Percentiles rank a stretch among this genome's conserved stretches.
Evolutionary conservation across 2,113 vertebrate species (phyloP).

Genomic region (Calonectris borealis): DNA sequence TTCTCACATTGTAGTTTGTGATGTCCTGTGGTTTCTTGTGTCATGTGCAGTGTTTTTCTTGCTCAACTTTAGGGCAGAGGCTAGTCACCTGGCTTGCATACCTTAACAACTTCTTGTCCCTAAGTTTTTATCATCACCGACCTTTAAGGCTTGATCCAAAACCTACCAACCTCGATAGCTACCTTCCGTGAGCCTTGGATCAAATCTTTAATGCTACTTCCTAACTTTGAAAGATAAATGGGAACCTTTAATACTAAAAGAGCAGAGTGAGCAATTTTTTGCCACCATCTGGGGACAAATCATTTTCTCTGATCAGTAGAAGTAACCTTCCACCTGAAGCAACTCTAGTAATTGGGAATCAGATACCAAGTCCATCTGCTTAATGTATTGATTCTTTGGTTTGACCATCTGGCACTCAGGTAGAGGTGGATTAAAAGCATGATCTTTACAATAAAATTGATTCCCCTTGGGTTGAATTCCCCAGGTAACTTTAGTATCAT

Average conservation of each 20-base stretch:
- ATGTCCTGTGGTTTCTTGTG: not conserved
- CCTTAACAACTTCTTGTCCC: not conserved
- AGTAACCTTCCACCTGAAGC: not conserved
- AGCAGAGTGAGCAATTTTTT: not conserved
- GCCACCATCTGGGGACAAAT: conserved; percentile 50
- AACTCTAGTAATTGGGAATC: conserved; percentile 40
- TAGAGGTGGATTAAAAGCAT: conserved; percentile 35
- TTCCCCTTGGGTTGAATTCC: not conserved
- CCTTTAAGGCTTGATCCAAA: not conserved
- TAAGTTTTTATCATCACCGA: not conserved
- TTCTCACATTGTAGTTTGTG: not conserved
- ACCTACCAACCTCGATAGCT: not conserved
- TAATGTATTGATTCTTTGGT: conserved; percentile 33
- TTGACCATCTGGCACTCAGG: conserved; percentile 59
- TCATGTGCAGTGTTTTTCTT: not conserved
- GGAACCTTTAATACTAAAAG: not conserved
- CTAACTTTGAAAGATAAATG: not conserved
- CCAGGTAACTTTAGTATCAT: not conserved
- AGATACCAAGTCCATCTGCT: conserved; percentile 50
- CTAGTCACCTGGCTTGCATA: not conserved
- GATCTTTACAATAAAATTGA: not conserved
- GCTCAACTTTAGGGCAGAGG: not conserved
- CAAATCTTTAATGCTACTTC: not conserved
- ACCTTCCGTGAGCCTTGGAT: not conserved
- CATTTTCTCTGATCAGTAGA: not conserved